A percentile compares a stretch with the other conserved stretches of the same genome.
Evolutionary conservation across 2,113 vertebrate genomes (phyloP).

Genomic region (Microtus pennsylvanicus): DNA sequence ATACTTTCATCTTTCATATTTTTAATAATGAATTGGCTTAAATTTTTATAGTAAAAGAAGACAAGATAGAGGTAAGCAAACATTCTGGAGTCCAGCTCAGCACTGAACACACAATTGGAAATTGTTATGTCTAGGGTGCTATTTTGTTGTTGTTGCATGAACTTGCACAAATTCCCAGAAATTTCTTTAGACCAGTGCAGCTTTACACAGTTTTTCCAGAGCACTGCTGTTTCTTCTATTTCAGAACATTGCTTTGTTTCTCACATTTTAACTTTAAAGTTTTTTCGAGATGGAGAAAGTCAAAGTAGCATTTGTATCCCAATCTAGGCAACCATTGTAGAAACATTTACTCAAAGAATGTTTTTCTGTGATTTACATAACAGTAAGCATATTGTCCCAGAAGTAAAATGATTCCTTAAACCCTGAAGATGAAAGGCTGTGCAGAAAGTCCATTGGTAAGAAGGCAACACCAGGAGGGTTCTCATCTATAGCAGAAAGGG

Average conservation of each 20-base stretch:
- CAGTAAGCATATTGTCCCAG: not conserved
- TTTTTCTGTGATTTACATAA: constrained; percentile 11
- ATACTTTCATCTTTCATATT: not conserved
- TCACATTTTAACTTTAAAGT: not conserved
- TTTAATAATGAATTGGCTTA: constrained; percentile 1
- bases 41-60: not conserved
- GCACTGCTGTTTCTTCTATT: not conserved
- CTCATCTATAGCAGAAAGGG: not conserved
- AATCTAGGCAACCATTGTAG: not conserved
- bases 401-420: not conserved
- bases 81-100: not conserved
- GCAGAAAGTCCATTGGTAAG: not conserved
- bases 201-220: not conserved
- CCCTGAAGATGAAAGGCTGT: not conserved
- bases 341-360: not conserved
- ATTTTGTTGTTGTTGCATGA: not conserved
- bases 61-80: not conserved
- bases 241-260: not conserved
- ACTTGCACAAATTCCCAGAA: not conserved
- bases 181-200: not conserved
- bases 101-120: not conserved
- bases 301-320: not conserved
- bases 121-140: not conserved
- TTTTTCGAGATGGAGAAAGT: not conserved
- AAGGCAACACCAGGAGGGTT: not conserved